Base-by-base conservation (phyloP, 35 echinoderm and acorn worm species). In the Anneissia japonica region DNA sequence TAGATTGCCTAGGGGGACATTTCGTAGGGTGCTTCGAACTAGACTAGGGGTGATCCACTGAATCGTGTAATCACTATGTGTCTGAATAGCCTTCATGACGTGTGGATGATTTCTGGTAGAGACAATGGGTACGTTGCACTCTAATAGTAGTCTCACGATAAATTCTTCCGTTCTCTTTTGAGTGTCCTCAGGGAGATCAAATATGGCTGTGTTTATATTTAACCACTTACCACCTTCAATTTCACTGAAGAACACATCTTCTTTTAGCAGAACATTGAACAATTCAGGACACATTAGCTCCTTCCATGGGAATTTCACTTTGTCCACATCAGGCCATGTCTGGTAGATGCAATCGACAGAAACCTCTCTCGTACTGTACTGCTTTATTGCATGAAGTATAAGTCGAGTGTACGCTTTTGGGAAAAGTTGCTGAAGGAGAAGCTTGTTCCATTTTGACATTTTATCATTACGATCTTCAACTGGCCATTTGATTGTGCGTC, bases 401-500 rank as follows among this genome's bases (percentile, higher is more conserved):
- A 79, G 80, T 16, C 39, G 80, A 10, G 73, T 28, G 77, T 99
- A 99, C 17, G 86, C 86, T 29, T 87, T 82, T 79, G 96, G 96
- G 29, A 99, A 75, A 26, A 99, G 30, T 38, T 86, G 74, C 17
- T 88, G 40, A 33, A 89, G 86, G 1, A 99, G 86, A 29, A 99
- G 73, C 31, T 85, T 38, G 39, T 99, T 99, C 96, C 96, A 99
- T 41, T 75, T 72, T 17, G 96, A 92, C 33, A 78, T 81, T 3
- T 77, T 34, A 35, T 94, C 92, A 64, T 81, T 84, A 55, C 77
- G 90, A 86, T 99, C 96, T 26, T 30, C 36, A 34, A 72, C 92
- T 36, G 89, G 96, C 96, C 96, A 99, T 45, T 99, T 91, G 23
- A 99, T 77, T 16, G 87, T 80, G 31, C 92, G 81, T 39, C 96